Evolutionary conservation across 2,888 invertebrate species (phyloP).

Genomic region (Cistogaster globosa): DNA sequence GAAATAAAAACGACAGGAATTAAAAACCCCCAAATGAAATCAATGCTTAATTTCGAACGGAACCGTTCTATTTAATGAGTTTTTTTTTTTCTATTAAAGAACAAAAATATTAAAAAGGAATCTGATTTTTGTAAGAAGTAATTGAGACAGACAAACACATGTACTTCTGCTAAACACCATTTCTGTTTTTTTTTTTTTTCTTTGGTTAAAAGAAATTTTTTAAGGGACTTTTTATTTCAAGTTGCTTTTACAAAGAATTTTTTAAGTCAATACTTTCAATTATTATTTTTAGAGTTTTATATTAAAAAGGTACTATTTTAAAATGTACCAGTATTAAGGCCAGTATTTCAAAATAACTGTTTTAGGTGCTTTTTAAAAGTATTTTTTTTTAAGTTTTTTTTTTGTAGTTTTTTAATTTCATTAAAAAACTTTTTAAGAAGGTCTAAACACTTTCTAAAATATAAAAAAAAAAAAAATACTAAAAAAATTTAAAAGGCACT

Average conservation of each 20-base stretch:
- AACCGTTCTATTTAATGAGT: slow-evolving; percentile 24
- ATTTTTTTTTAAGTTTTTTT: too few relatives aligned
- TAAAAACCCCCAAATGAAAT: slow-evolving; percentile 43
- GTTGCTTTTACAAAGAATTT: too few relatives aligned
- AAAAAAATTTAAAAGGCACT: not conserved
- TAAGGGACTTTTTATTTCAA: too few relatives aligned
- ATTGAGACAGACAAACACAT: not conserved
- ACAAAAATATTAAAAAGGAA: slow-evolving; percentile 3
- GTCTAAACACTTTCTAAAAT: too few relatives aligned
- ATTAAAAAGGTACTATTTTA: not conserved
- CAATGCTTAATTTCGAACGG: slow-evolving; percentile 43
- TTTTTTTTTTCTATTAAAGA: slow-evolving; percentile 8
- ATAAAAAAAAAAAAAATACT: too few relatives aligned
- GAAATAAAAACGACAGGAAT: not conserved
- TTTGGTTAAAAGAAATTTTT: not conserved
- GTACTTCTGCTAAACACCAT: not conserved
- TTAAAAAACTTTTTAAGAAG: too few relatives aligned
- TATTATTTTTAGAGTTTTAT: too few relatives aligned
- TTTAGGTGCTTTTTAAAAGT: too few relatives aligned
- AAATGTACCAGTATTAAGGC: too few relatives aligned
- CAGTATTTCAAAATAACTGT: too few relatives aligned
- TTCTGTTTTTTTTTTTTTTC: not conserved
- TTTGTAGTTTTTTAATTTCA: too few relatives aligned
- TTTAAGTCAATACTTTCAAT: too few relatives aligned
- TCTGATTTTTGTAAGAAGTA: slow-evolving; percentile 19